Evolutionary conservation across 2,888 invertebrate genomes (phyloP).

Genomic region (Drosophila testacea): DNA sequence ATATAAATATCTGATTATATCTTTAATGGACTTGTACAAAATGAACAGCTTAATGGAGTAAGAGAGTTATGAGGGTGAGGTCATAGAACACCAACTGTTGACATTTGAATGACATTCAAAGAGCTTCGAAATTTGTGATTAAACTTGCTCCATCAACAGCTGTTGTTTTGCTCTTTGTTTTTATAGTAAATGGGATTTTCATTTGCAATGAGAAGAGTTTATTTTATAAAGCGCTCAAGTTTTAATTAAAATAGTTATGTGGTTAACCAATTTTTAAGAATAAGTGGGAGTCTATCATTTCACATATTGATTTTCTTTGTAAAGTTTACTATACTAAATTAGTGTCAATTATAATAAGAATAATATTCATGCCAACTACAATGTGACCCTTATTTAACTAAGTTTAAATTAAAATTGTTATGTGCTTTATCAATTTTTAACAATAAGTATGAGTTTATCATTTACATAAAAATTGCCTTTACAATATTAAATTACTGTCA

Average conservation of each 20-base stretch:
- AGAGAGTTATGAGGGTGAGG: background rate
- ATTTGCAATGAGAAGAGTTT: background rate
- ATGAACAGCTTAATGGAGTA: constrained; percentile 13
- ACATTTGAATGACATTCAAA: constrained; percentile 53
- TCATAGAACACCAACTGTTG: constrained; percentile 25
- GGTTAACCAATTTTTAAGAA: background rate
- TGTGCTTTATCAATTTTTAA: too few relatives aligned
- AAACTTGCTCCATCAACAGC: constrained; percentile 12
- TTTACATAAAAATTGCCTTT: too few relatives aligned
- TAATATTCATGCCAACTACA: too few relatives aligned
- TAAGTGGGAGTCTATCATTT: background rate
- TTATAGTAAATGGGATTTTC: constrained; percentile 13
- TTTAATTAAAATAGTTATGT: constrained; percentile 1
- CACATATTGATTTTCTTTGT: background rate
- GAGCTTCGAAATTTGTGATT: constrained; percentile 9
- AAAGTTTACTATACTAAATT: too few relatives aligned
- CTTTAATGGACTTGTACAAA: constrained; percentile 17
- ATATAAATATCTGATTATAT: constrained; percentile 53
- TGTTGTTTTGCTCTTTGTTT: background rate
- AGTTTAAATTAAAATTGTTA: too few relatives aligned
- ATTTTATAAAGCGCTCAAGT: background rate
- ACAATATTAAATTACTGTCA: too few relatives aligned
- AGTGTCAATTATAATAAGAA: too few relatives aligned
- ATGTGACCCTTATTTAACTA: too few relatives aligned
- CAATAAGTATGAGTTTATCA: too few relatives aligned